These are phyloP conservation scores for Drosophila melanosoma DNA, from an alignment of 2,888 invertebrate genomes.

Conservation along the genomic window DNA sequence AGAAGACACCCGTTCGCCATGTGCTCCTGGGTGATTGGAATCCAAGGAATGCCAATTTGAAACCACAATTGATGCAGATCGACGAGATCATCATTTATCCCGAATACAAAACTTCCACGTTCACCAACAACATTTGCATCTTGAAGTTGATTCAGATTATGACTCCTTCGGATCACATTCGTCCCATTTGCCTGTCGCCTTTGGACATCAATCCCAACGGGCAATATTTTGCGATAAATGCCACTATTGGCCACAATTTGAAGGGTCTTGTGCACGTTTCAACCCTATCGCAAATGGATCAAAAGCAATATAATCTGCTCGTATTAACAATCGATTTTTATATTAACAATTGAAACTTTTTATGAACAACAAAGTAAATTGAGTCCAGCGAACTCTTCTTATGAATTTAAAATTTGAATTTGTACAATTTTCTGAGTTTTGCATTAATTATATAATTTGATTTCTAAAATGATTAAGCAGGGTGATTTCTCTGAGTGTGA, in stretches of 20 bases:
- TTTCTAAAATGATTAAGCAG: background rate
- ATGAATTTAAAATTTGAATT: background rate
- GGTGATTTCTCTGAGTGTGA: background rate
- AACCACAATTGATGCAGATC: slow-evolving; percentile 23
- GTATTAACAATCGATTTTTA: background rate
- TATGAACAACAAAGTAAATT: background rate
- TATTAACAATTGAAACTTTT: background rate
- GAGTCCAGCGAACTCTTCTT: background rate
- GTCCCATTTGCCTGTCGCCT: slow-evolving; percentile 41
- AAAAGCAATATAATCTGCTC: slow-evolving; percentile 6
- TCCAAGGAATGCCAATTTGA: slow-evolving; percentile 22
- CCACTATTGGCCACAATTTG: slow-evolving; percentile 17
- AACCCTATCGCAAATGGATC: slow-evolving; percentile 41
- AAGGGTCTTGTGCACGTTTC: slow-evolving; percentile 30
- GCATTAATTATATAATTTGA: background rate
- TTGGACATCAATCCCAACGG: background rate
- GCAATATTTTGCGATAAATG: slow-evolving; percentile 20
- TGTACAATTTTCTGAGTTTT: background rate
- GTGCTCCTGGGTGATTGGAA: slow-evolving; percentile 49
- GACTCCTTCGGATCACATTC: slow-evolving; percentile 10
- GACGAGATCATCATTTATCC: slow-evolving; percentile 39
- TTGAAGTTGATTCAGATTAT: slow-evolving; percentile 16
- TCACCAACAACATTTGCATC: slow-evolving; percentile 31
- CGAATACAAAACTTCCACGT: slow-evolving; percentile 11
- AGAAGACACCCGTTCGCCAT: background rate